Conservation (phyloP, 1,140 invertebrate species). For the Heliothis subflexa region DNA sequence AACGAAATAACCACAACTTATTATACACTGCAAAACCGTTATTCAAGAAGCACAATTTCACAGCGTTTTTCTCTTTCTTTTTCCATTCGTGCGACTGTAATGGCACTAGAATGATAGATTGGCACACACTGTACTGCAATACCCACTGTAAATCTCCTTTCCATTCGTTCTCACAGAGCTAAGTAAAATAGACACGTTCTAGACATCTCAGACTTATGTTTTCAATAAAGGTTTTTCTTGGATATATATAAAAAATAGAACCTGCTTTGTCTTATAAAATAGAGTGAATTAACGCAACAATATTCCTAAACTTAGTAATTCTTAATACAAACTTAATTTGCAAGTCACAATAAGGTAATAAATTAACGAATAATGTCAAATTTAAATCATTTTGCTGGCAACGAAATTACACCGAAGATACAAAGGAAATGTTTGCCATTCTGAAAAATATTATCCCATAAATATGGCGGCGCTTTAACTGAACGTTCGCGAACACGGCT, state of each 20-base stretch:
- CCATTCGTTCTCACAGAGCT: slow-evolving; percentile 1
- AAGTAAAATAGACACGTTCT: background rate
- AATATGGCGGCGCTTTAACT: slow-evolving; percentile 27
- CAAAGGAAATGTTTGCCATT: no score
- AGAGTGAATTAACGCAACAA: background rate
- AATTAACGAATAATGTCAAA: no score
- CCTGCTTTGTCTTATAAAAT: background rate
- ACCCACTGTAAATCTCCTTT: slow-evolving; percentile 55
- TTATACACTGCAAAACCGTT: background rate
- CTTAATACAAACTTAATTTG: background rate
- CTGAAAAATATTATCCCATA: slow-evolving; percentile 20
- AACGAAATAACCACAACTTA: background rate
- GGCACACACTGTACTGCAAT: slow-evolving; percentile 34
- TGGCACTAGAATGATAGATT: slow-evolving; percentile 66
- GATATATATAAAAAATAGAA: background rate
- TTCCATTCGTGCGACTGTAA: slow-evolving; percentile 49
- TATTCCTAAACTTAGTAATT: background rate
- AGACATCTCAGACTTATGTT: slow-evolving; percentile 6
- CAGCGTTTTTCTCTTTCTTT: background rate
- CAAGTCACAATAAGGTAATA: no score
- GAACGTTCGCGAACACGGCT: slow-evolving; percentile 24
- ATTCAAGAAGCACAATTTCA: background rate
- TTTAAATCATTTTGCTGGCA: no score
- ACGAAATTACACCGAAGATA: no score
- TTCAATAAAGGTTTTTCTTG: background rate